Conservation (phyloP, 2,113 vertebrate species). For the Naja naja region DNA sequence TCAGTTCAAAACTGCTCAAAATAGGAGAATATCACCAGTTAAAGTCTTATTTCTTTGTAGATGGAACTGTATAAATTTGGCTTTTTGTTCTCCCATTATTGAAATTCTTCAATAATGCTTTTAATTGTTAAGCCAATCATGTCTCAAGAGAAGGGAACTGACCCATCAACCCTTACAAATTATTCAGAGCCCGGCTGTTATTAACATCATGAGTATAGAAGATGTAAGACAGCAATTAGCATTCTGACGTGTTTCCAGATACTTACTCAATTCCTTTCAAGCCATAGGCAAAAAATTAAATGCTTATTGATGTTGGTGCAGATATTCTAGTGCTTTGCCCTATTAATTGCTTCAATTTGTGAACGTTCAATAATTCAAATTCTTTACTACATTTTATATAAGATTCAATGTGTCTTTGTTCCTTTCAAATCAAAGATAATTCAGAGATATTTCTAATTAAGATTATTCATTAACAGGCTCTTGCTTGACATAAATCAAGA, state of each 20-base stretch:
- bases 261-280: neutral
- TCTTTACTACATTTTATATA: neutral
- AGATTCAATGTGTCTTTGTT: slow-evolving; percentile 9
- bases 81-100: neutral
- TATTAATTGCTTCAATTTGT: slow-evolving; percentile 19
- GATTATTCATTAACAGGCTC: neutral
- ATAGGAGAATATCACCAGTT: neutral
- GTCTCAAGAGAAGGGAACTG: neutral
- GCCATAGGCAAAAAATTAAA: neutral
- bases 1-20: neutral
- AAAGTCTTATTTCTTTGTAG: neutral
- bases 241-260: neutral
- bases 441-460: slow-evolving; percentile 9
- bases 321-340: slow-evolving; percentile 7
- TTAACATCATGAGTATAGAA: neutral
- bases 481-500: slow-evolving; percentile 6
- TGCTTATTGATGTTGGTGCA: neutral
- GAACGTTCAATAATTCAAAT: neutral
- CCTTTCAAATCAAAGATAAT: neutral
- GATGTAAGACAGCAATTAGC: neutral
- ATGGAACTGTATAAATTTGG: neutral
- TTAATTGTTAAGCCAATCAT: neutral
- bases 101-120: neutral
- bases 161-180: neutral
- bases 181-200: neutral